Percentiles rank a stretch among this genome's conserved stretches.
phyloP scores from a whole-genome alignment of 2,888 invertebrate genomes.

The Brenthis ino region DNA sequence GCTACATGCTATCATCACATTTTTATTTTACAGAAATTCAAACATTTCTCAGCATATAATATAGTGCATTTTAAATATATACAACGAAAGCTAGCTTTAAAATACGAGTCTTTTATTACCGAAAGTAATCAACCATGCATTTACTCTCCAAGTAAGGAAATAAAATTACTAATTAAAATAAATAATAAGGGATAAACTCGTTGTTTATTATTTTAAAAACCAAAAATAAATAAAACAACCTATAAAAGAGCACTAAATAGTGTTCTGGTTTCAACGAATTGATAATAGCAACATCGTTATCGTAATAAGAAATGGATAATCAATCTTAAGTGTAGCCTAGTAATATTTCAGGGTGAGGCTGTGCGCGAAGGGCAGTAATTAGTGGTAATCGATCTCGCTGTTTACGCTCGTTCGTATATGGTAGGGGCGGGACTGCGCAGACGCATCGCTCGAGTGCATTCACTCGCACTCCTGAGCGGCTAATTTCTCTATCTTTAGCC shows the following conservation, averaged over 20 bases:
- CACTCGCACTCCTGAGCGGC: slow-evolving; percentile 70
- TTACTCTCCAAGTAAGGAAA: too few relatives aligned
- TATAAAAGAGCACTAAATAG: background rate
- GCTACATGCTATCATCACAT: background rate
- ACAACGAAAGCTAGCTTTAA: too few relatives aligned
- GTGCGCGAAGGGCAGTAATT: slow-evolving; percentile 68
- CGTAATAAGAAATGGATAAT: slow-evolving; percentile 36
- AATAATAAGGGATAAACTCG: too few relatives aligned
- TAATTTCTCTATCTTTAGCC: slow-evolving; percentile 82
- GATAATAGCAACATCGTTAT: slow-evolving; percentile 45
- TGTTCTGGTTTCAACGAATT: slow-evolving; percentile 27
- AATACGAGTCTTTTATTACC: too few relatives aligned
- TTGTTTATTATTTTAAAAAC: too few relatives aligned
- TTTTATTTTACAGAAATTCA: background rate
- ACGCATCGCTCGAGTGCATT: slow-evolving; percentile 60
- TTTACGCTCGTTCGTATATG: slow-evolving; percentile 71
- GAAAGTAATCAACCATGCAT: too few relatives aligned
- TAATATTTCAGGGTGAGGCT: slow-evolving; percentile 58
- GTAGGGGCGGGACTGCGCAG: slow-evolving; percentile 59
- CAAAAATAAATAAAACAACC: too few relatives aligned
- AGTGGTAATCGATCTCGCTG: slow-evolving; percentile 78
- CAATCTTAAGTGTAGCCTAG: slow-evolving; percentile 39
- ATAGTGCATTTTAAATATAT: slow-evolving; percentile 6
- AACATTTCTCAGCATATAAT: background rate
- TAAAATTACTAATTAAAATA: too few relatives aligned